These are phyloP conservation scores for Girardia tigrina DNA, from an alignment of 2,888 invertebrate genomes.

Conservation along the genomic window DNA sequence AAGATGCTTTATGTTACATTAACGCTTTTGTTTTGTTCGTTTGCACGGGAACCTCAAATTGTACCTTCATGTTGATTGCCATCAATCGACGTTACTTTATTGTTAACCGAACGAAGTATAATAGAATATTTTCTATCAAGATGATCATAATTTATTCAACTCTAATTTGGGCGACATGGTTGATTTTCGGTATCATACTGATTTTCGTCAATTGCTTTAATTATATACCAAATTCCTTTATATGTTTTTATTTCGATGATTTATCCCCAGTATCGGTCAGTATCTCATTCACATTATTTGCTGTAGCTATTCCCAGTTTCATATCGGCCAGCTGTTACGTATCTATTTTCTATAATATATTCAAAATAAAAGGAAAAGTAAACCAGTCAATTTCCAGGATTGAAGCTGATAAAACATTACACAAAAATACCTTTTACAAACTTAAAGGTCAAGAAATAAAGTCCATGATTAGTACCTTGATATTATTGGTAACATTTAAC, in stretches of 20 bases:
- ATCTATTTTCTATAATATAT: constrained; percentile 29
- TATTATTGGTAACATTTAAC: constrained; percentile 25
- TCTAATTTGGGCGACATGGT: constrained; percentile 23
- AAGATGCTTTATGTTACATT: constrained; percentile 15
- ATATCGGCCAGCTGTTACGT: constrained; percentile 21
- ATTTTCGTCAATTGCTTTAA: constrained; percentile 28
- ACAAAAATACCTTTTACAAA: not conserved
- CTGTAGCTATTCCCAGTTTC: constrained; percentile 31
- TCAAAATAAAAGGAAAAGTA: not conserved
- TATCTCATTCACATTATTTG: constrained; percentile 25
- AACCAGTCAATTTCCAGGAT: not conserved
- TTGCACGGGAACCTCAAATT: constrained; percentile 31
- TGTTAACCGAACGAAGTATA: constrained; percentile 25
- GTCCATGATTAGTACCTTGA: not conserved
- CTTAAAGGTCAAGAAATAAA: not conserved
- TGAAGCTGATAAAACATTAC: not conserved
- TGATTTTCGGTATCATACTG: constrained; percentile 11
- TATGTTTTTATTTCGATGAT: constrained; percentile 34
- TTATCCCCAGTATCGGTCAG: constrained; percentile 16
- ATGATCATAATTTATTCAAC: not conserved
- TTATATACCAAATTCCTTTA: constrained; percentile 29
- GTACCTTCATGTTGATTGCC: constrained; percentile 34
- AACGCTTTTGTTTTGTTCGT: constrained; percentile 30
- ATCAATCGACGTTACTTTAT: constrained; percentile 26
- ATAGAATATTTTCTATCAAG: constrained; percentile 20